A percentile compares a stretch with the other conserved stretches of the same genome.
phyloP scores from a whole-genome alignment of 2,113 vertebrate genomes.

The Mastomys coucha region DNA sequence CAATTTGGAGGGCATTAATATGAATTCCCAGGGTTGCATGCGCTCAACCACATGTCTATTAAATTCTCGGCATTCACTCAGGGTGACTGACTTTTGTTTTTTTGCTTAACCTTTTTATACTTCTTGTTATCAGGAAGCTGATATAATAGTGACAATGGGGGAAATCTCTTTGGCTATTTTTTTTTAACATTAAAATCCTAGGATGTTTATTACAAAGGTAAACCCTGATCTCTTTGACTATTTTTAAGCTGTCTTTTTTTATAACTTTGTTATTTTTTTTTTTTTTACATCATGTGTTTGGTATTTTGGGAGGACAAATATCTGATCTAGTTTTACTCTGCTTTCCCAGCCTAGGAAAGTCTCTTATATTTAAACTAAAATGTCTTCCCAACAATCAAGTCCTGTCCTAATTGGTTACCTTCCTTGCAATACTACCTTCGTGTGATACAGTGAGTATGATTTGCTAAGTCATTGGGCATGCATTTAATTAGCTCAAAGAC shows the following conservation, averaged over 20 bases:
- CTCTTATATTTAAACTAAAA: slow-evolving; percentile 40
- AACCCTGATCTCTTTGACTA: slow-evolving; percentile 7
- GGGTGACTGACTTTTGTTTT: neutral
- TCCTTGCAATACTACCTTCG: neutral
- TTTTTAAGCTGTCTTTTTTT: neutral
- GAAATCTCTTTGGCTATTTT: slow-evolving; percentile 17
- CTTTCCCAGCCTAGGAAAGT: neutral
- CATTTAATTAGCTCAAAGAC: neutral
- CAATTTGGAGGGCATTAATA: neutral
- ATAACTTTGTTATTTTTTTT: neutral
- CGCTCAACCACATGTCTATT: neutral
- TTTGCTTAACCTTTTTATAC: neutral
- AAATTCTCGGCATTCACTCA: neutral
- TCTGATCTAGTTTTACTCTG: neutral
- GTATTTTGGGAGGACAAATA: neutral
- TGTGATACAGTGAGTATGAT: neutral
- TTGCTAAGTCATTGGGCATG: neutral
- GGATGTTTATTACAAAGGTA: too few species aligned
- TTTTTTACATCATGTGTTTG: neutral
- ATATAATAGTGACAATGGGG: neutral
- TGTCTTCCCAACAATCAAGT: neutral
- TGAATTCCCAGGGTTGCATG: neutral
- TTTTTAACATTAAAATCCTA: too few species aligned
- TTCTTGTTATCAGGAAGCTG: neutral
- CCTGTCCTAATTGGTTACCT: neutral